Evolutionary conservation across 2,797 vertebrate genomes (phyloP), one percentile per base, ranked within the genome.

Genomic region (Chiroxiphia lanceolata): DNA sequence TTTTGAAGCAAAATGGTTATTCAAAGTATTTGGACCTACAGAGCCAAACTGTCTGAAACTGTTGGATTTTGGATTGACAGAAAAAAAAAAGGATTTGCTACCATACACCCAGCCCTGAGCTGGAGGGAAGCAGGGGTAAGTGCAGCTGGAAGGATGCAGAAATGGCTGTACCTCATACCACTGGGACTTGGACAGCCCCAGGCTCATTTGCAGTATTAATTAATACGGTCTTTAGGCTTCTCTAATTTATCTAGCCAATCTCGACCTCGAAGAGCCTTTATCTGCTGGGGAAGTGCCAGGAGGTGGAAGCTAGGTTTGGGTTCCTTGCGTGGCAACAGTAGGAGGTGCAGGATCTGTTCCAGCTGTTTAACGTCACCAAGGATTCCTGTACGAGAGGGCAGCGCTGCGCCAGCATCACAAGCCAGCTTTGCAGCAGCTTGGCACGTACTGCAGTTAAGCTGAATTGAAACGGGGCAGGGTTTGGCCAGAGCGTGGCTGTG

Each of bases 341-440:
- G 69, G 92, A 86, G 59, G 54, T 59, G 57, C 44, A 38, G 89
- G 79, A 83, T 71, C 77, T 3, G 63, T 86, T 90, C 95, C 95
- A 94, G 95, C 71, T 68, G 81, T 72, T 90, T 61, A 44, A 48
- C 68, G 81, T 95, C 96, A 93, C 74, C 65, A 75, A 91, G 89
- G 92, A 92, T 89, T 94, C 89, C 87, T 82, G 80, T 42, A 42
- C 1, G 74, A 78, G 70, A 54, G 50, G 90, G 90, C 61, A 87
- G 85, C 2, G 7, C 81, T 45, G 87, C 6, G 40, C 84, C 64
- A 77, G 89, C 84, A 85, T 74, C 69, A 61, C 22, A 18, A 36
- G 83, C 42, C 67, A 56, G 81, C 59, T 29, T 75, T 0, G 4
- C 67, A 69, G 78, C 60, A 31, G 71, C 79, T 84, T 92, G 95